phyloP scores from a whole-genome alignment of 2,113 vertebrate species.

The Gobius niger region DNA sequence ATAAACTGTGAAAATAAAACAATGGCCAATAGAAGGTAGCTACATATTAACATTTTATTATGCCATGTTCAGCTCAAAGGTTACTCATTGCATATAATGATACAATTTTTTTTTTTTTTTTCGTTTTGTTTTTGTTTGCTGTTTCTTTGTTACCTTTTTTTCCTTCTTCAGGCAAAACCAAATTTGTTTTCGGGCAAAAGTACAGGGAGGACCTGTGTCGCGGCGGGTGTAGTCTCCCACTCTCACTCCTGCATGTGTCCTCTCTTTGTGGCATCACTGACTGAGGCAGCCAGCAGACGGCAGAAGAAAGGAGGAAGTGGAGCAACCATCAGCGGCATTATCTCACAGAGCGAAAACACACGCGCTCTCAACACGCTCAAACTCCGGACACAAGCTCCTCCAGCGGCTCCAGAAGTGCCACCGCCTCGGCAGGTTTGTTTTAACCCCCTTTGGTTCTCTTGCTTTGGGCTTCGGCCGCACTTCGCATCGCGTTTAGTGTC shows the following conservation, averaged over 20 bases:
- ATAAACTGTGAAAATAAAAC: background rate
- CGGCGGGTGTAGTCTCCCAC: constrained; percentile 1
- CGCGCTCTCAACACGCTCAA: constrained; percentile 25
- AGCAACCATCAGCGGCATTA: constrained; percentile 69
- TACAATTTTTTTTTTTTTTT: too few species aligned
- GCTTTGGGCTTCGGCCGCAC: constrained; percentile 9
- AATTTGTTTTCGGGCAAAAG: too few species aligned
- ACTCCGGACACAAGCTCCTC: constrained; percentile 65
- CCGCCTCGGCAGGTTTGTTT: constrained; percentile 71
- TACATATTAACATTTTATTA: too few species aligned
- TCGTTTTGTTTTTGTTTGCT: too few species aligned
- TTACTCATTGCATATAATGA: too few species aligned
- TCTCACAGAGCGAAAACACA: constrained; percentile 45
- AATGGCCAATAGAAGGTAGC: background rate
- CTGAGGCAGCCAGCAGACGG: constrained; percentile 65
- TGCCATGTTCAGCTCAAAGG: too few species aligned
- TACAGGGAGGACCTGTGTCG: background rate
- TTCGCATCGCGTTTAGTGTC: constrained; percentile 9
- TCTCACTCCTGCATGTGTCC: constrained; percentile 11
- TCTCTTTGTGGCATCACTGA: constrained; percentile 33
- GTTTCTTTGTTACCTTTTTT: too few species aligned
- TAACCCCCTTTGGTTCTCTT: constrained; percentile 1
- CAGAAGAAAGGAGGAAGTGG: constrained; percentile 79
- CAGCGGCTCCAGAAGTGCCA: constrained; percentile 61
- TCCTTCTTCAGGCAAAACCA: too few species aligned